These are phyloP conservation scores for Syrrhaptes paradoxus DNA, from an alignment of 2,113 vertebrate species.

Conservation along the genomic window DNA sequence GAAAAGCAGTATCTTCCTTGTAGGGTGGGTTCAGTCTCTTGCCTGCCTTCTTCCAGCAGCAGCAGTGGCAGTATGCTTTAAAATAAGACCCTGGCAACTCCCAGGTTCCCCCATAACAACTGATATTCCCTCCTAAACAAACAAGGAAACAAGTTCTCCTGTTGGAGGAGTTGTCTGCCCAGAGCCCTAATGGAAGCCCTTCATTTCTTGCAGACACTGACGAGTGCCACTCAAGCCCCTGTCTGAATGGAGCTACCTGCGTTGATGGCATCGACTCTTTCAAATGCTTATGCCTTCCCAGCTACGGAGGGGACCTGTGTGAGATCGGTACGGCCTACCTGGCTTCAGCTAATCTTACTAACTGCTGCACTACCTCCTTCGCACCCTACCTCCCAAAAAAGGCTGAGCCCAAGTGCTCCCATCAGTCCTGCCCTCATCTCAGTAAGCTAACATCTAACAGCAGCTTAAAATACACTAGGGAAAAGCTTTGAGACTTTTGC, in stretches of 20 bases:
- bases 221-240: slow-evolving; percentile 94
- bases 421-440: background rate
- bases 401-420: background rate
- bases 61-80: slow-evolving; percentile 45
- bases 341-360: slow-evolving; percentile 95
- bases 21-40: slow-evolving; percentile 16
- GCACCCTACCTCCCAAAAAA: background rate
- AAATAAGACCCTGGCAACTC: background rate
- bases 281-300: slow-evolving; percentile 99
- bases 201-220: slow-evolving; percentile 96
- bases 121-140: background rate
- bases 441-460: slow-evolving; percentile 50
- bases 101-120: background rate
- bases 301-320: slow-evolving; percentile 96
- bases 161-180: slow-evolving; percentile 46
- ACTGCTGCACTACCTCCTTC: slow-evolving; percentile 61
- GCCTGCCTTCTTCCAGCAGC: slow-evolving; percentile 29
- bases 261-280: slow-evolving; percentile 89
- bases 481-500: background rate
- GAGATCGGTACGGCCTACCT: slow-evolving; percentile 91
- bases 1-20: background rate
- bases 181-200: slow-evolving; percentile 85
- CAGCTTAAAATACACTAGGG: background rate
- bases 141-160: slow-evolving; percentile 33
- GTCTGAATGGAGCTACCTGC: slow-evolving; percentile 98